Conservation (phyloP, 2,888 invertebrate genomes). For the Apocheima hispidaria region DNA sequence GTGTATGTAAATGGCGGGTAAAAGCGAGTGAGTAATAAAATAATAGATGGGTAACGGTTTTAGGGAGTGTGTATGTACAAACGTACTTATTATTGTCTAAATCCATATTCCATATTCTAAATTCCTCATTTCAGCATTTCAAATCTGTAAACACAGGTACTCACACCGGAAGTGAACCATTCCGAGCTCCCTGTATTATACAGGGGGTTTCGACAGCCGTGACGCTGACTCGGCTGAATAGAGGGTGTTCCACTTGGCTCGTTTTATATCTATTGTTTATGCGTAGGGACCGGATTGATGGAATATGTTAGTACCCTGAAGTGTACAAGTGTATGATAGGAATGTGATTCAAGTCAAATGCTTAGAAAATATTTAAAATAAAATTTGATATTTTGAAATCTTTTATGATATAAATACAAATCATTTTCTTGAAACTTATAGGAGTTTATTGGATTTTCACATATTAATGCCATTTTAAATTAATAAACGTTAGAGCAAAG, state of each 20-base stretch:
- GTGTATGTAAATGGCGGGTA: too few species aligned
- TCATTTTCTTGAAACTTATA: too few species aligned
- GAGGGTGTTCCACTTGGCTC: slow-evolving; percentile 82
- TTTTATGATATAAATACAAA: too few species aligned
- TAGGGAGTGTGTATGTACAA: too few species aligned
- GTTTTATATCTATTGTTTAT: slow-evolving; percentile 84
- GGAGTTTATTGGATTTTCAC: too few species aligned
- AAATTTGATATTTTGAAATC: not conserved
- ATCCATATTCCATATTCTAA: slow-evolving; percentile 13
- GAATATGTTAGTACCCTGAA: slow-evolving; percentile 13
- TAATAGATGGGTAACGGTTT: too few species aligned
- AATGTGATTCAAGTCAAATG: not conserved
- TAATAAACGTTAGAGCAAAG: too few species aligned
- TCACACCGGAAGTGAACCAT: slow-evolving; percentile 38
- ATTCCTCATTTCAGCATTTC: slow-evolving; percentile 26
- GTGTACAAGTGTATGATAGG: not conserved
- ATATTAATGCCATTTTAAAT: too few species aligned
- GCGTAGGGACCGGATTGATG: slow-evolving; percentile 67
- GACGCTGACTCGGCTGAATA: slow-evolving; percentile 75
- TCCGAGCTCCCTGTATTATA: slow-evolving; percentile 63
- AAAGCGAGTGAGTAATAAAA: too few species aligned
- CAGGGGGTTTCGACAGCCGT: slow-evolving; percentile 53
- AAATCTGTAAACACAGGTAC: slow-evolving; percentile 2
- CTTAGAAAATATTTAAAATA: not conserved
- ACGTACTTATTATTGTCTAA: too few species aligned